phyloP scores from a whole-genome alignment of 2,888 invertebrate species.

The Perizoma flavofasciatum region DNA sequence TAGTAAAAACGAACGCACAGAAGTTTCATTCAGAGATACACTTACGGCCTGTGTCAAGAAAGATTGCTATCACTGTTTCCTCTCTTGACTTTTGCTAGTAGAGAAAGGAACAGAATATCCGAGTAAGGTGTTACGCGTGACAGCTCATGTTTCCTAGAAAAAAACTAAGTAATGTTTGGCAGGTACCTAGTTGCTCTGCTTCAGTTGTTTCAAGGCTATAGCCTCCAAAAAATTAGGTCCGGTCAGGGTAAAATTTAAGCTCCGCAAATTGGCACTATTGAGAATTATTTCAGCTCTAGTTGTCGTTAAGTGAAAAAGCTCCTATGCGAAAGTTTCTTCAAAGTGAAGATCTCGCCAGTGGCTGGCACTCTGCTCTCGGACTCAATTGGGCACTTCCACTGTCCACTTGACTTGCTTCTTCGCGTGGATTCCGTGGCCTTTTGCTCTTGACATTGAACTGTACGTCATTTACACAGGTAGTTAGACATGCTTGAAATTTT shows the following conservation, averaged over 20 bases:
- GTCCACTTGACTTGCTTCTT: slow-evolving; percentile 33
- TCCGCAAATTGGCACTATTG: background rate
- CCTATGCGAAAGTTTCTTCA: slow-evolving; percentile 44
- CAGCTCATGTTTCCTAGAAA: too few species aligned
- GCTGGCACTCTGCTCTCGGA: slow-evolving; percentile 42
- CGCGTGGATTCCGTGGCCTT: slow-evolving; percentile 21
- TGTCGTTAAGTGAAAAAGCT: too few species aligned
- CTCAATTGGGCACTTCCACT: slow-evolving; percentile 36
- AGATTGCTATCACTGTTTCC: too few species aligned
- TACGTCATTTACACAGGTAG: slow-evolving; percentile 17
- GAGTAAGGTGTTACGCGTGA: too few species aligned
- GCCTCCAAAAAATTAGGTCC: too few species aligned
- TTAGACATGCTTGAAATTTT: slow-evolving; percentile 3
- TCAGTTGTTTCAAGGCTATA: too few species aligned
- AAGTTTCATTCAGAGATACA: background rate
- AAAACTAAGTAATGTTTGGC: too few species aligned
- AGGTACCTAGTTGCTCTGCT: too few species aligned
- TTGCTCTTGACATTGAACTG: slow-evolving; percentile 30
- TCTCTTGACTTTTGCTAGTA: too few species aligned
- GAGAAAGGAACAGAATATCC: too few species aligned
- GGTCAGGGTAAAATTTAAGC: too few species aligned
- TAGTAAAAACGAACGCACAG: background rate
- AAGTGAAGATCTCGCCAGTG: slow-evolving; percentile 44
- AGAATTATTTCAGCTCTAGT: background rate
- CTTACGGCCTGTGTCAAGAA: too few species aligned